Percentiles rank a stretch among this genome's conserved stretches.
Evolutionary conservation across 2,113 vertebrate species (phyloP).

Genomic region (Ellobius talpinus): DNA sequence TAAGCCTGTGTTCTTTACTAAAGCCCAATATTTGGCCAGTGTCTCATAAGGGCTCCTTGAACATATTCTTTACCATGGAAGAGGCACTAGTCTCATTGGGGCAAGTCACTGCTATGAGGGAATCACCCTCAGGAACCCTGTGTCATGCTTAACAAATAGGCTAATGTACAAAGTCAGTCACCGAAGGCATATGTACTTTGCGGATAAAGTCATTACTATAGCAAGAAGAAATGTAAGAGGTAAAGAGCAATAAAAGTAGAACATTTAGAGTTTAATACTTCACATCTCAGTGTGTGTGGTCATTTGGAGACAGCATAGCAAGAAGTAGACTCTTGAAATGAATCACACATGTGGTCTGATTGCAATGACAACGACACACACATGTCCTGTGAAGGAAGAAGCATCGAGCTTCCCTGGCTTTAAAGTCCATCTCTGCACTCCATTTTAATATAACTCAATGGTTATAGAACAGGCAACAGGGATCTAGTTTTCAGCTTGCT

Average conservation of each 20-base stretch:
- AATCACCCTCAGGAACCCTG: not conserved
- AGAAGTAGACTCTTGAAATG: conserved; percentile 13
- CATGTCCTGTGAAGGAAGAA: not conserved
- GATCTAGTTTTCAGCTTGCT: not conserved
- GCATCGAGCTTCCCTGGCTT: not conserved
- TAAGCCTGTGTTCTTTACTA: conserved; percentile 67
- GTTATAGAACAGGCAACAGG: not conserved
- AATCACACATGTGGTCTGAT: not conserved
- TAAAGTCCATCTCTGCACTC: not conserved
- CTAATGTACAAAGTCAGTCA: not conserved
- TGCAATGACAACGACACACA: not conserved
- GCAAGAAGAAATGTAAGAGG: not conserved
- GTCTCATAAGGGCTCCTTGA: conserved; percentile 39
- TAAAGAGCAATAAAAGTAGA: not conserved
- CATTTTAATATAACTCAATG: not conserved
- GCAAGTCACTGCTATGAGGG: conserved; percentile 12
- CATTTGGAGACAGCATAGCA: not conserved
- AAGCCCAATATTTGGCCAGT: conserved; percentile 70
- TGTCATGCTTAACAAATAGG: conserved; percentile 40
- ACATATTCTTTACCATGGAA: conserved; percentile 7
- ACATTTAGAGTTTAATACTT: conserved; percentile 3
- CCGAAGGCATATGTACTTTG: not conserved
- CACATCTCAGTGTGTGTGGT: not conserved
- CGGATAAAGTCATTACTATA: conserved; percentile 2
- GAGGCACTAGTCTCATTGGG: not conserved